Conservation (phyloP, 2,797 vertebrate species). For the Simalia tracyae region DNA sequence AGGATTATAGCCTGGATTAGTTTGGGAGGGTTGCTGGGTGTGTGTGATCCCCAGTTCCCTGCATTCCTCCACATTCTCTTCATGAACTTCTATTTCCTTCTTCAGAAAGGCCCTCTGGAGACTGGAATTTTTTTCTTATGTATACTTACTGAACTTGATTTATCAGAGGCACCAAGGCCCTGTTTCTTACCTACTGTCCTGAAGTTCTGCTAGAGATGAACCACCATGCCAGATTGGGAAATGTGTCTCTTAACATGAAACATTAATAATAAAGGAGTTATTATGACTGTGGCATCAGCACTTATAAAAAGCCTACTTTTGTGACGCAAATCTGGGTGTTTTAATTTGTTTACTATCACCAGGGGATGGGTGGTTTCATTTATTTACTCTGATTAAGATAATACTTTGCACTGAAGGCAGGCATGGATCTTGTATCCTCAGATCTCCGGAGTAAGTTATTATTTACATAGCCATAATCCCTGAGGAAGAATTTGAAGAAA, state of each 20-base stretch:
- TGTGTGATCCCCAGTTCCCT: not conserved
- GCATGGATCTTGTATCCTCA: conserved; percentile 28
- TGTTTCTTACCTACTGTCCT: conserved; percentile 1
- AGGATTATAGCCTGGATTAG: not conserved
- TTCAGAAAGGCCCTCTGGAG: not conserved
- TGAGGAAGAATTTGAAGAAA: conserved; percentile 31
- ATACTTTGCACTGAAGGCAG: not conserved
- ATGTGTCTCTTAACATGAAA: not conserved
- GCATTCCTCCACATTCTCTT: not conserved
- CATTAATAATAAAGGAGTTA: not conserved
- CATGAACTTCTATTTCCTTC: not conserved
- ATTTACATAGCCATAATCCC: conserved; percentile 47
- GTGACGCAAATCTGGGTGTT: not conserved
- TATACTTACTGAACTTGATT: not conserved
- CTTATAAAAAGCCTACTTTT: not conserved
- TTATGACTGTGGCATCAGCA: not conserved
- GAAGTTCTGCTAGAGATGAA: conserved; percentile 14
- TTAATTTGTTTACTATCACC: not conserved
- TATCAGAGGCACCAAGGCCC: not conserved
- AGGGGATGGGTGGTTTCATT: not conserved
- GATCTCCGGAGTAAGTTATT: conserved; percentile 5
- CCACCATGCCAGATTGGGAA: not conserved
- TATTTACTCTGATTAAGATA: not conserved
- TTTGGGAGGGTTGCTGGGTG: not conserved
- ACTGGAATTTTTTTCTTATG: too few relatives aligned